Percentiles rank a stretch among this genome's conserved stretches.
phyloP scores from a whole-genome alignment of 2,888 invertebrate genomes.

The Hipparchia sbordonii region DNA sequence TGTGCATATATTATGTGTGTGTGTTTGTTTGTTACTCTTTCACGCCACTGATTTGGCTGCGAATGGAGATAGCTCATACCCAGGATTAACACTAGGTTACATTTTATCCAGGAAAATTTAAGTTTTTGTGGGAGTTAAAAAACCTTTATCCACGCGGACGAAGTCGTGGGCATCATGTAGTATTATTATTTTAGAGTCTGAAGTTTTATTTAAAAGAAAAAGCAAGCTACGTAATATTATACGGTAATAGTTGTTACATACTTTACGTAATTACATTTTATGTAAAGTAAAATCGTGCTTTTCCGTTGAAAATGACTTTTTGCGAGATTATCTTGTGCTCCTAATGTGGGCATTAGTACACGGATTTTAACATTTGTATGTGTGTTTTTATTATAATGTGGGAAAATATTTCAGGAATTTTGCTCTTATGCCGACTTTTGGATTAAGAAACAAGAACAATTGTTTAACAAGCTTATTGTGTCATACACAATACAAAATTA shows the following conservation, averaged over 20 bases:
- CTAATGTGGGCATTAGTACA: slow-evolving; percentile 34
- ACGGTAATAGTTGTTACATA: slow-evolving; percentile 9
- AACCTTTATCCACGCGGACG: too few species aligned
- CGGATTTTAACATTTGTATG: slow-evolving; percentile 25
- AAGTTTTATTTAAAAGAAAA: background rate
- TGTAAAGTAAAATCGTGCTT: slow-evolving; percentile 16
- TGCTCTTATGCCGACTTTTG: slow-evolving; percentile 6
- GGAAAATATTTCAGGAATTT: slow-evolving; percentile 15
- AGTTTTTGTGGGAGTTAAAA: too few species aligned
- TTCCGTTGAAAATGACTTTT: slow-evolving; percentile 30
- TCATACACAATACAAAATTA: too few species aligned
- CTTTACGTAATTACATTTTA: slow-evolving; percentile 25
- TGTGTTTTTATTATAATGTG: slow-evolving; percentile 23
- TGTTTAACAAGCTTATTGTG: background rate
- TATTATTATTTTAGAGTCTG: background rate
- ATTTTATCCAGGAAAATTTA: too few species aligned
- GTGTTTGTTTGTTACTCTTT: too few species aligned
- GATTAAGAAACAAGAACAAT: slow-evolving; percentile 3
- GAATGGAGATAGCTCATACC: too few species aligned
- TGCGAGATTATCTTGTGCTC: slow-evolving; percentile 34
- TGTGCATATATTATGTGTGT: too few species aligned
- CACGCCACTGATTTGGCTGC: too few species aligned
- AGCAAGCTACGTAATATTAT: background rate
- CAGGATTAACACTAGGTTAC: too few species aligned
- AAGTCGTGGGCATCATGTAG: too few species aligned